Evolutionary conservation across 2,113 vertebrate genomes (phyloP).

Genomic region (Lepus europaeus): DNA sequence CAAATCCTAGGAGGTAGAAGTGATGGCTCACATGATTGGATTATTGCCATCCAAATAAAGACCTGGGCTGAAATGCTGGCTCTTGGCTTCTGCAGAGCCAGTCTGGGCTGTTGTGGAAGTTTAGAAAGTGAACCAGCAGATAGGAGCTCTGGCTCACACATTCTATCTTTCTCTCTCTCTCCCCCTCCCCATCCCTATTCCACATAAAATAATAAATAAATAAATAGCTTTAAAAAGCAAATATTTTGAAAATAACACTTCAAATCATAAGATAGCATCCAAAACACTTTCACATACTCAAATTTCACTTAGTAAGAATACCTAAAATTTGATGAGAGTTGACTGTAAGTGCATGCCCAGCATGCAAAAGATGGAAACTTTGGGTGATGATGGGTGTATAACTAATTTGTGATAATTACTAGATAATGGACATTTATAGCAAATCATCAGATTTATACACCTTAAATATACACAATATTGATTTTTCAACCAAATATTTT

Average conservation of each 20-base stretch:
- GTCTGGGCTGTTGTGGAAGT: too few species aligned
- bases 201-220: too few species aligned
- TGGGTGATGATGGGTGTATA: not conserved
- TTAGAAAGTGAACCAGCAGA: too few species aligned
- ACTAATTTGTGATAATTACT: not conserved
- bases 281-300: not conserved
- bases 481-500: not conserved
- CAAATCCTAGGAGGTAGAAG: too few species aligned
- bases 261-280: not conserved
- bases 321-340: not conserved
- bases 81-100: too few species aligned
- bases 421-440: not conserved
- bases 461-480: not conserved
- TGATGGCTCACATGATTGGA: too few species aligned
- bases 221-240: too few species aligned
- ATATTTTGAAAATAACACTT: not conserved
- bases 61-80: too few species aligned
- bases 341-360: not conserved
- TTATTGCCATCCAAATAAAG: too few species aligned
- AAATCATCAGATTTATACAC: not conserved
- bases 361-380: not conserved
- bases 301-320: not conserved
- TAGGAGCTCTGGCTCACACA: too few species aligned
- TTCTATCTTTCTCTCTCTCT: too few species aligned
- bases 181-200: too few species aligned